Conservation (phyloP, 2,797 vertebrate species). For the Lagodon rhomboides region DNA sequence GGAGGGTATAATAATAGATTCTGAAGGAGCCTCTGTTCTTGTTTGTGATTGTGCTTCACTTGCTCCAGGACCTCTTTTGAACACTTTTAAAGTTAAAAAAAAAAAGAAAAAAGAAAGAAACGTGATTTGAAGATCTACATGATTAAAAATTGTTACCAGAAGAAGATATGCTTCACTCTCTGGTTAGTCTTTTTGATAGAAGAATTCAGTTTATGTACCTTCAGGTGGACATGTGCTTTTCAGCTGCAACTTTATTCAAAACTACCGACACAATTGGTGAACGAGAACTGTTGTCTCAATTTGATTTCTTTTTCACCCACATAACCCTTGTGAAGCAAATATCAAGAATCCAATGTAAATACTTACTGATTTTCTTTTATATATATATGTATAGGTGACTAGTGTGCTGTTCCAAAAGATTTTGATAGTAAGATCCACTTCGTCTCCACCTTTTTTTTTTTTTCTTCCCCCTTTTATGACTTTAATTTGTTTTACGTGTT, state of each 20-base stretch:
- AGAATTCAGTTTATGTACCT: constrained; percentile 65
- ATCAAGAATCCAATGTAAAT: constrained; percentile 85
- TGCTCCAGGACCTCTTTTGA: constrained; percentile 72
- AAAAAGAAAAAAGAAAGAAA: constrained; percentile 46
- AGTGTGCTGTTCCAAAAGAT: constrained; percentile 85
- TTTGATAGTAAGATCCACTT: constrained; percentile 83
- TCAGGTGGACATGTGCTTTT: constrained; percentile 72
- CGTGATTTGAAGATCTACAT: constrained; percentile 72
- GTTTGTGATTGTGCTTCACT: constrained; percentile 78
- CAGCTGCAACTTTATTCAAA: constrained; percentile 74
- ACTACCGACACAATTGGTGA: constrained; percentile 68
- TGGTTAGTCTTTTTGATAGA: constrained; percentile 66
- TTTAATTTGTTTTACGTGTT: constrained; percentile 71
- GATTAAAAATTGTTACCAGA: constrained; percentile 64
- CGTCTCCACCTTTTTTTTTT: constrained; percentile 67
- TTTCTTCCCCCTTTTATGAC: constrained; percentile 36
- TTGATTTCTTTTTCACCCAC: constrained; percentile 67
- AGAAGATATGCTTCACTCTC: constrained; percentile 44
- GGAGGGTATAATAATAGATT: constrained; percentile 71
- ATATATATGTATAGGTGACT: constrained; percentile 87
- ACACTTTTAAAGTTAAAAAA: constrained; percentile 75
- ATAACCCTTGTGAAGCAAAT: constrained; percentile 72
- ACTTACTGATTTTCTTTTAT: constrained; percentile 83
- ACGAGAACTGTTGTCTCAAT: constrained; percentile 62
- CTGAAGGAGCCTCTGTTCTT: constrained; percentile 70